Base-by-base conservation (phyloP, 2,888 invertebrate genomes). In the Drosophila lacicola region DNA sequence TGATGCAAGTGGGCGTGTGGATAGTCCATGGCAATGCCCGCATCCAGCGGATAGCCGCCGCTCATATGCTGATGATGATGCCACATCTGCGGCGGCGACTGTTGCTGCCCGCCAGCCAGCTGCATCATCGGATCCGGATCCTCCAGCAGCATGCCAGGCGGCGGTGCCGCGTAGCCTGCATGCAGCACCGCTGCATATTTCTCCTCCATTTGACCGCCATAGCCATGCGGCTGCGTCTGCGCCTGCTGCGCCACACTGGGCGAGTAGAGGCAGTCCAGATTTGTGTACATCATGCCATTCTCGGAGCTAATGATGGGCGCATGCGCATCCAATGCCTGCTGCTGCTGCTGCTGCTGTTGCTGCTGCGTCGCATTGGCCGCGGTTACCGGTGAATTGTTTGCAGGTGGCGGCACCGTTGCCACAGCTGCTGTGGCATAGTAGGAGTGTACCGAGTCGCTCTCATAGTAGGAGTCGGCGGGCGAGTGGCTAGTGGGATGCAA, bases 211-310 rank as follows among this genome's bases (percentile, higher is more conserved):
- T 92, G 78, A 1, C 60, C 68, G 41, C 66, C 70, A 80, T 89
- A 88, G 39, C 75, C 77, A 61, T 82, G 89, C 1, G 79, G 73
- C 46, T 82, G 80, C 41, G 77, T 76, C 71, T 87, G 77, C 58
- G 80, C 64, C 42, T 76, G 74, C 71, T 87, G 77, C 58, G 80
- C 64, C 37, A 62, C 76, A 41, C 61, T 69, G 0, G 94, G 93
- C 72, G 94, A 93, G 46, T 94, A 94, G 44, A 94, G 85, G 87
- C 97, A 97, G 92, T 98, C 97, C 83, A 98, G 93, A 91, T 97
- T 97, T 0, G 97, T 97, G 91, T 98, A 98, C 91, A 97, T 97
- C 66, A 98, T 93, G 0, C 97, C 97, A 44, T 97, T 95, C 89
- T 97, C 97, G 1, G 96, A 96, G 89, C 96, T 96, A 80, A 97